phyloP scores from a whole-genome alignment of 2,113 vertebrate genomes.

The Mystacornis crossleyi region DNA sequence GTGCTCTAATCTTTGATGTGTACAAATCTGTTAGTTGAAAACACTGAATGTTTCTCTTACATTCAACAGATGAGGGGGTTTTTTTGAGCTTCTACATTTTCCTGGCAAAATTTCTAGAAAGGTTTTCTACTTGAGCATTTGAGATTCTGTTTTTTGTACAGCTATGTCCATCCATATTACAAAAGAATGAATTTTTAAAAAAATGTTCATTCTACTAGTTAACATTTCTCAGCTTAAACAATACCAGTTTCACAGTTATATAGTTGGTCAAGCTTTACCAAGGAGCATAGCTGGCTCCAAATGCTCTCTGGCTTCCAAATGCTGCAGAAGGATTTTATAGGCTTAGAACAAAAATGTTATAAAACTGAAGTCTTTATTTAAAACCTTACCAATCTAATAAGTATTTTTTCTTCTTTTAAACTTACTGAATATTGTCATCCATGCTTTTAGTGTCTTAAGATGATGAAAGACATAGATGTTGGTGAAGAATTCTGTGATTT shows the following conservation, averaged over 20 bases:
- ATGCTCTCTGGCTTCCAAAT: neutral
- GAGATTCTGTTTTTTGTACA: neutral
- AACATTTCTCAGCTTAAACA: neutral
- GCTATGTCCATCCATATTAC: neutral
- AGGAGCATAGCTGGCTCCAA: neutral
- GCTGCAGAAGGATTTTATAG: neutral
- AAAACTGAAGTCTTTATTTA: neutral
- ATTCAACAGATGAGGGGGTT: neutral
- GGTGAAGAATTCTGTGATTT: neutral
- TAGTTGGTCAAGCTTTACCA: neutral
- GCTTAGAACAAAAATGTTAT: neutral
- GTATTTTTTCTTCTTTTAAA: neutral
- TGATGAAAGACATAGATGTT: neutral
- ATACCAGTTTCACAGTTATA: neutral
- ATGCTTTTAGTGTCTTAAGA: neutral
- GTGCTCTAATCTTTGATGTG: neutral
- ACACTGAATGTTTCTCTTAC: neutral
- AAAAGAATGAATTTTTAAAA: neutral
- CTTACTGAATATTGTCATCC: neutral
- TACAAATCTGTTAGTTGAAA: neutral
- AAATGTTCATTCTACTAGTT: neutral
- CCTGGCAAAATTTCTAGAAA: neutral
- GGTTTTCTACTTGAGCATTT: neutral
- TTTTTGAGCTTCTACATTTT: neutral
- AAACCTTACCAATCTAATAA: neutral